Evolutionary conservation across 2,113 vertebrate species (phyloP), one percentile per base, ranked within the genome.

Genomic region (Eubucco bourcierii): DNA sequence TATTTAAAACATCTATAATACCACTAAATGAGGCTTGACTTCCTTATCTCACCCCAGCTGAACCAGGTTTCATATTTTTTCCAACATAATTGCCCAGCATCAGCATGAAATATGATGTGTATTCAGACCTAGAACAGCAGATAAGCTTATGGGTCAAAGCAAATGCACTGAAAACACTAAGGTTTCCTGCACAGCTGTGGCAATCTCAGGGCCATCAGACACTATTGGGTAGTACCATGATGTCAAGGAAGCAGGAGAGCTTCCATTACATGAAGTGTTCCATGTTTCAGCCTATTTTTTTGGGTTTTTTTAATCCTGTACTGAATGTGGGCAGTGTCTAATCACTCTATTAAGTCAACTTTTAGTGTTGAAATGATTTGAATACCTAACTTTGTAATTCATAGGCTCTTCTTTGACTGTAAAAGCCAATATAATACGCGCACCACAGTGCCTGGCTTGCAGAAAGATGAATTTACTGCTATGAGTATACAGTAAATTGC

Each of bases 221-320:
- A 11, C 33, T 33, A 8, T 20, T 37, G 37, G 17, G 46, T 28
- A 80, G 27, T 31, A 70, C n/a, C 53, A 52, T 2, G 0, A n/a
- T 0, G 3, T 44, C 21, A 66, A 58, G 33, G 33, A 56, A 61
- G 28, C 34, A 73, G 34, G 15, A 85, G 17, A 28, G 28, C 31
- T 73, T 81, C 55, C n/a, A 11, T 68, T 68, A 13, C 17, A 24
- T 76, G 60, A 37, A 37, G 29, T 17, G 9, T 4, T 76, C 16
- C 21, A 16, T 72, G 16, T 31, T 67, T 80, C 46, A 70, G 25
- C 28, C 19, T 53, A 16, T 44, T 39, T 24, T 44, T 58, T 68
- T 34, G 0, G 0, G 7, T 37, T 37, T 58, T 68, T 34, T 0
- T 0, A 9, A 8, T 24, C 1, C 7, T 0, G 3, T 21, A 3